These are phyloP conservation scores for Morone saxatilis DNA, from an alignment of 2,113 vertebrate genomes.

Conservation along the genomic window DNA sequence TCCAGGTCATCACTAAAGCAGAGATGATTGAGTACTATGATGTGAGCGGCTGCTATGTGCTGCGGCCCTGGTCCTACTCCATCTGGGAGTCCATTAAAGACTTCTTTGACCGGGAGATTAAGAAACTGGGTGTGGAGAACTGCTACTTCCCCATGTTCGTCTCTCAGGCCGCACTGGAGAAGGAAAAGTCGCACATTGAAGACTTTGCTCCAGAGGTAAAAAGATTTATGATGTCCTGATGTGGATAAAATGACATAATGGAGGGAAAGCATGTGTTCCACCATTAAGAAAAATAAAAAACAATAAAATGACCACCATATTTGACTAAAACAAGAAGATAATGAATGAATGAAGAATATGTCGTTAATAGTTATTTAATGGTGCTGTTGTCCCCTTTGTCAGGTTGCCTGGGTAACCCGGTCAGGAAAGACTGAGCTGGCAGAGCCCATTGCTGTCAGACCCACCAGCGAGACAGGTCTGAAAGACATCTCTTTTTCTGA, in stretches of 20 bases:
- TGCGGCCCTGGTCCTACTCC: conserved; percentile 94
- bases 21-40: conserved; percentile 99
- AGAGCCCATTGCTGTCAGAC: conserved; percentile 96
- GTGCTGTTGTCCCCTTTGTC: conserved; percentile 20
- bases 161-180: conserved; percentile 95
- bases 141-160: conserved; percentile 99
- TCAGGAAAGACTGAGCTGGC: conserved; percentile 98
- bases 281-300: neutral
- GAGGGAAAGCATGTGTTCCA: neutral
- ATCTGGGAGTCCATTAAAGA: conserved; percentile 96
- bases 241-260: neutral
- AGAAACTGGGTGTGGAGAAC: conserved; percentile 97
- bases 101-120: conserved; percentile 95
- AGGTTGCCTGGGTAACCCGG: conserved; percentile 99
- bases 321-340: neutral
- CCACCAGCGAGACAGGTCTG: conserved; percentile 98
- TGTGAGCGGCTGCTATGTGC: conserved; percentile 96
- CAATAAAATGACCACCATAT: neutral
- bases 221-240: neutral
- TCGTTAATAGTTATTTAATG: neutral
- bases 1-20: conserved; percentile 96
- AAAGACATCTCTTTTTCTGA: neutral
- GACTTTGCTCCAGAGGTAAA: conserved; percentile 98
- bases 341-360: neutral
- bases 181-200: conserved; percentile 93